Evolutionary conservation across 1,140 invertebrate species (phyloP).

Genomic region (Aradophagus sp.): DNA sequence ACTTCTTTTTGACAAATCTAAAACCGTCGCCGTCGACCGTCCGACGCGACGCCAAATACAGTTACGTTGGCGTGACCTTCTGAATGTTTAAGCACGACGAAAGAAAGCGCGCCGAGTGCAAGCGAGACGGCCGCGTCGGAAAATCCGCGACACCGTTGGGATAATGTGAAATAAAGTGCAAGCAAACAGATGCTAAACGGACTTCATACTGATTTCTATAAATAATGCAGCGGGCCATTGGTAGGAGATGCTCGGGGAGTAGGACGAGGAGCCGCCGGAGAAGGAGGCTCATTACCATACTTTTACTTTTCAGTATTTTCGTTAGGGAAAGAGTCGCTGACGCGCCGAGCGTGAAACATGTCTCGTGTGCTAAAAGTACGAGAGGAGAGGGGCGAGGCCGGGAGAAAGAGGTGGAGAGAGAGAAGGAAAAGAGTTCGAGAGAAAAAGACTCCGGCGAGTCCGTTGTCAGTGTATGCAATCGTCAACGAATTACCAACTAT

Average conservation of each 20-base stretch:
- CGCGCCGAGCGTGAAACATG: constrained; percentile 10
- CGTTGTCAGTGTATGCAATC: no score
- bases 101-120: no score
- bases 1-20: no score
- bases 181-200: constrained; percentile 68
- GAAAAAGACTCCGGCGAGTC: no score
- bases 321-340: constrained; percentile 37
- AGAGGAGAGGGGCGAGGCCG: no score
- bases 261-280: constrained; percentile 52
- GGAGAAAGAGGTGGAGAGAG: no score
- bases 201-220: constrained; percentile 73
- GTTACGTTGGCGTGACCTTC: no score
- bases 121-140: not conserved
- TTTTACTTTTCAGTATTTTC: constrained; percentile 69
- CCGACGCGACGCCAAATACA: no score
- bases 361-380: not conserved
- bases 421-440: no score
- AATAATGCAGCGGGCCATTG: constrained; percentile 68
- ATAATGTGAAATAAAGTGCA: constrained; percentile 65
- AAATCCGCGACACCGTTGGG: constrained; percentile 43
- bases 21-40: no score
- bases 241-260: constrained; percentile 60
- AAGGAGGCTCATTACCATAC: constrained; percentile 56
- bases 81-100: no score
- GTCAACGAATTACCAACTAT: no score